A percentile compares a stretch with the other conserved stretches of the same genome.
Evolutionary conservation across 2,888 invertebrate genomes (phyloP).

Genomic region (Tachina fera): DNA sequence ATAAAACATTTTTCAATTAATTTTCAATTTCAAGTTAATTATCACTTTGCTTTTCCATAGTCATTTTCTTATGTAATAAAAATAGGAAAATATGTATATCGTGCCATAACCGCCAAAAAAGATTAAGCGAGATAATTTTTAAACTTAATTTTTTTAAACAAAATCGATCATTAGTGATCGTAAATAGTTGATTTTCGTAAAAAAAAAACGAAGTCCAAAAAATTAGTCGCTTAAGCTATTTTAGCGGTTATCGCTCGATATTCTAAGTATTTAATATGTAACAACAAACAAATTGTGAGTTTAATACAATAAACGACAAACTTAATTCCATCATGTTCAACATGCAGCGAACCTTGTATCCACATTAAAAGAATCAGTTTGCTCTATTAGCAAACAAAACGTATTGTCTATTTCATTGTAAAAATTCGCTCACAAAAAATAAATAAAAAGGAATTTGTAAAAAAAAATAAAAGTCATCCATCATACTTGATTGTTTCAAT

Average conservation of each 20-base stretch:
- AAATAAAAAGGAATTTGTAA: not conserved
- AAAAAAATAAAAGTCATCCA: not conserved
- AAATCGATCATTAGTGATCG: too few relatives aligned
- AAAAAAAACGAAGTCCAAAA: too few relatives aligned
- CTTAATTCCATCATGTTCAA: conserved; percentile 2
- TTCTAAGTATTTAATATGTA: too few relatives aligned
- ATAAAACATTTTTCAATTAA: conserved; percentile 9
- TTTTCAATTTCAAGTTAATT: conserved; percentile 27
- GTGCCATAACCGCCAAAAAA: too few relatives aligned
- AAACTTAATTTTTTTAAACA: too few relatives aligned
- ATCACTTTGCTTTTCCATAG: not conserved
- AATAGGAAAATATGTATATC: not conserved
- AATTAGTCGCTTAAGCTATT: too few relatives aligned
- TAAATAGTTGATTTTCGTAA: too few relatives aligned
- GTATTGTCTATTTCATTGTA: not conserved
- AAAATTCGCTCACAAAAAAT: not conserved
- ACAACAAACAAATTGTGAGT: too few relatives aligned
- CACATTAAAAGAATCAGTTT: conserved; percentile 45
- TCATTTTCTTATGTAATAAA: not conserved
- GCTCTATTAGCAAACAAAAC: conserved; percentile 30
- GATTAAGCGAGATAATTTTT: too few relatives aligned
- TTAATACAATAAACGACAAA: not conserved
- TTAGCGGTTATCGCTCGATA: too few relatives aligned
- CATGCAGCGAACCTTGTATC: conserved; percentile 27
- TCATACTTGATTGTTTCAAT: not conserved